Conservation (phyloP, 1,140 invertebrate genomes). For the Lepidurus packardi region DNA sequence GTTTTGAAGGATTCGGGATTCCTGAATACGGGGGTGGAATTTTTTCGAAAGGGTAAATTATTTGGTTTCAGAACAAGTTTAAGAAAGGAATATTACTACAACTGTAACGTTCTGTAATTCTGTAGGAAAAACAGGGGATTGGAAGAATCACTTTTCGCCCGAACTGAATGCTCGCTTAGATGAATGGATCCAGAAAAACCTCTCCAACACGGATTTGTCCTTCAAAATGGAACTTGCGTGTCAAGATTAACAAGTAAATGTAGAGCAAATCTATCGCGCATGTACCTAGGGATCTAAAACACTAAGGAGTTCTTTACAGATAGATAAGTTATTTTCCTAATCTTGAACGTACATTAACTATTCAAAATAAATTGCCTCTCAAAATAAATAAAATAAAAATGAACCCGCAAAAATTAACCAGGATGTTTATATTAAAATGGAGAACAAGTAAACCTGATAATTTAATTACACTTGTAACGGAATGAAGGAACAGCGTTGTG, state of each 20-base stretch:
- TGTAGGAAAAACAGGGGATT: constrained; percentile 33
- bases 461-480: too few species aligned
- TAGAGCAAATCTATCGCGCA: too few species aligned
- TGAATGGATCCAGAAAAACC: constrained; percentile 37
- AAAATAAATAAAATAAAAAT: too few species aligned
- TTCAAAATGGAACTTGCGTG: constrained; percentile 35
- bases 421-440: too few species aligned
- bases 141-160: constrained; percentile 36
- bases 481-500: too few species aligned
- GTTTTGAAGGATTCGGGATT: constrained; percentile 35
- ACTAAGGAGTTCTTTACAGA: too few species aligned
- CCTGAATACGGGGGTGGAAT: constrained; percentile 24
- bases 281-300: too few species aligned
- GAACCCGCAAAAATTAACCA: too few species aligned
- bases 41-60: constrained; percentile 28
- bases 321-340: too few species aligned
- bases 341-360: too few species aligned
- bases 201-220: constrained; percentile 35
- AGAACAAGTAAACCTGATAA: too few species aligned
- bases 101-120: neutral
- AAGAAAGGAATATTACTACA: neutral
- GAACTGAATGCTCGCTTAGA: constrained; percentile 37
- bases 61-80: neutral
- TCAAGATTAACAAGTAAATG: neutral
- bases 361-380: too few species aligned